Conservation (phyloP, 2,888 invertebrate species). For the Drosophila gaucha region DNA sequence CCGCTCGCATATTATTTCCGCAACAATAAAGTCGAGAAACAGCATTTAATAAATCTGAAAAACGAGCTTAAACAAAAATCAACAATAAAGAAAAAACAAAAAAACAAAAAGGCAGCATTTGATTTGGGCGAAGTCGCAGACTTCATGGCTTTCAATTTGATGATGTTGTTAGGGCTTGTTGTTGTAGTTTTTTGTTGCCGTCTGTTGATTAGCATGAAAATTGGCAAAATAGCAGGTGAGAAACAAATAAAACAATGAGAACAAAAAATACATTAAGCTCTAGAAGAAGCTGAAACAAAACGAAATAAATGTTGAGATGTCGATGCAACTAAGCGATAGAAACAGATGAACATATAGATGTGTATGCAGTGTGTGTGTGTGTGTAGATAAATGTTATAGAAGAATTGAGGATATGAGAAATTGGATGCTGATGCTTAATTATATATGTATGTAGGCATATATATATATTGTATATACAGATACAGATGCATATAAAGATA, state of each 20-base stretch:
- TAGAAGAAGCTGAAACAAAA: conserved; percentile 3
- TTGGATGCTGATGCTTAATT: not conserved
- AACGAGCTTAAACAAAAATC: conserved; percentile 23
- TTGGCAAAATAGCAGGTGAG: conserved; percentile 24
- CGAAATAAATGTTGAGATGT: not conserved
- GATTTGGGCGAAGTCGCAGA: conserved; percentile 33
- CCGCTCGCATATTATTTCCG: conserved; percentile 57
- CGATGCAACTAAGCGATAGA: conserved; percentile 1
- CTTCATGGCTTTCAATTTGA: conserved; percentile 60
- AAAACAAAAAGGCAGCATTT: conserved; percentile 24
- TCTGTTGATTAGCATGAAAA: conserved; percentile 57
- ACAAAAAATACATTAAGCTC: conserved; percentile 14
- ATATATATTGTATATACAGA: not conserved
- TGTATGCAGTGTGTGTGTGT: not conserved
- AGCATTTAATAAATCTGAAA: conserved; percentile 42
- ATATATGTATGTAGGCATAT: too few relatives aligned
- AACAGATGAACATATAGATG: not conserved
- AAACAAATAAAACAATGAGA: conserved; percentile 34
- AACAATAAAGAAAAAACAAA: not conserved
- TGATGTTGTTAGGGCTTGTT: conserved; percentile 43
- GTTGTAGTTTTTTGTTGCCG: conserved; percentile 20
- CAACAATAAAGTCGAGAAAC: conserved; percentile 60
- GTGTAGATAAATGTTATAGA: conserved; percentile 8
- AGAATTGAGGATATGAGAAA: conserved; percentile 3
- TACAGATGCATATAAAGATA: conserved; percentile 6